These are phyloP conservation scores for Pionites leucogaster DNA, from an alignment of 2,113 vertebrate species.

Conservation along the genomic window DNA sequence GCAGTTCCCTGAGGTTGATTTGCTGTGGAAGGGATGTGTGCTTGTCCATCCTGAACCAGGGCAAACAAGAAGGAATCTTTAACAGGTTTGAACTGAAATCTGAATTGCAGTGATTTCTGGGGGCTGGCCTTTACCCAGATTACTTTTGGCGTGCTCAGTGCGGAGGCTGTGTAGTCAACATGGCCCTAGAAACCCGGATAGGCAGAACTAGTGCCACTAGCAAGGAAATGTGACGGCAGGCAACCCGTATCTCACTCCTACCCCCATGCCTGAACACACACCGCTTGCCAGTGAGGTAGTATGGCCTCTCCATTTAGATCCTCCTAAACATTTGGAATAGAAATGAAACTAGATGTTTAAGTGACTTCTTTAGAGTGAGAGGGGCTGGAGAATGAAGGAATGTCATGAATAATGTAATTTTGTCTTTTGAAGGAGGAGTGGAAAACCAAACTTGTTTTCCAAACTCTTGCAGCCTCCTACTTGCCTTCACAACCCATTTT, in stretches of 20 bases:
- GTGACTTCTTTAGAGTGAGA: neutral
- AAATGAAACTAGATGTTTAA: neutral
- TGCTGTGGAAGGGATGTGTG: neutral
- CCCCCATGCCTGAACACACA: no score
- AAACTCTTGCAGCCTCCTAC: neutral
- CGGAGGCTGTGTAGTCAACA: neutral
- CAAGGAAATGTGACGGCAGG: neutral
- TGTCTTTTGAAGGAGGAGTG: neutral
- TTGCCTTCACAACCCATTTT: neutral
- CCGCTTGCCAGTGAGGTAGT: neutral
- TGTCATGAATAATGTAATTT: neutral
- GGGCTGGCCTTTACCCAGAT: neutral
- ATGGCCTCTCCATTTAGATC: neutral
- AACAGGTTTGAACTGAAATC: neutral
- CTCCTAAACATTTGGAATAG: neutral
- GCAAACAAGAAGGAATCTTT: neutral
- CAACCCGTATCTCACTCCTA: neutral
- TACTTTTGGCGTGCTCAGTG: neutral
- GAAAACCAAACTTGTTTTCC: neutral
- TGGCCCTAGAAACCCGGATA: neutral
- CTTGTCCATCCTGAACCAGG: neutral
- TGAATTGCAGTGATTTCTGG: neutral
- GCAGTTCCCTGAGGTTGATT: neutral
- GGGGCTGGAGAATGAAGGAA: neutral
- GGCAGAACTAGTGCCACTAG: neutral